Conservation (phyloP, 1,140 invertebrate genomes). For the Bilobella aurantiaca region DNA sequence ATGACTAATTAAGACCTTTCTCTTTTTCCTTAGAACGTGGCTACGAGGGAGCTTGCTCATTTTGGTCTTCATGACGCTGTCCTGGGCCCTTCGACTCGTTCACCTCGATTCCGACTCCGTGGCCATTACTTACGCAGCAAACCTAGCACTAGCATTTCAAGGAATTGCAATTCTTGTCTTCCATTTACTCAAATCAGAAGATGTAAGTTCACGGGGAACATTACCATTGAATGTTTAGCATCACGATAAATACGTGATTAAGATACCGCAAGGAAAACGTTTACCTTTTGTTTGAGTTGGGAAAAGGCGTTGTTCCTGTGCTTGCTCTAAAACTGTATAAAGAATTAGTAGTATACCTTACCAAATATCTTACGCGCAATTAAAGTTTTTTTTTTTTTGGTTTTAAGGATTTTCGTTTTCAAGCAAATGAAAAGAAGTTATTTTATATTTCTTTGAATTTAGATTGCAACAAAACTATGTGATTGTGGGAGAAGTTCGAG, state of each 20-base stretch:
- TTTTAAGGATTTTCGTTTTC: no score
- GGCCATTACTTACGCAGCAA: conserved; percentile 28
- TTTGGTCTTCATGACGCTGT: conserved; percentile 29
- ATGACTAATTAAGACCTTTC: conserved; percentile 5
- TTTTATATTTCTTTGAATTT: conserved; percentile 10
- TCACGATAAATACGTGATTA: no score
- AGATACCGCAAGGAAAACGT: no score
- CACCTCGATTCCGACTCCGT: conserved; percentile 30
- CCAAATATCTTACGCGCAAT: no score
- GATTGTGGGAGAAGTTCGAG: conserved; percentile 33
- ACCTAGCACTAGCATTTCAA: conserved; percentile 26
- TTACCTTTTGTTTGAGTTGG: no score
- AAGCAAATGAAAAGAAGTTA: background rate
- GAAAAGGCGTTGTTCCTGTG: no score
- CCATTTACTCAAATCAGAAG: conserved; percentile 33
- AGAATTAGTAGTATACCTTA: no score
- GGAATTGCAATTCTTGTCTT: conserved; percentile 33
- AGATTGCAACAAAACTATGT: conserved; percentile 34
- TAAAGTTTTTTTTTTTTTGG: no score
- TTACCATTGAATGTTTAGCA: no score
- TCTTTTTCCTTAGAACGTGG: conserved; percentile 30
- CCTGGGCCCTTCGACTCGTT: conserved; percentile 34
- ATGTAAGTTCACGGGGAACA: conserved; percentile 31
- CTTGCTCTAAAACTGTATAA: no score
- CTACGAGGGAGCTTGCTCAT: conserved; percentile 33